Percentiles rank a stretch among this genome's conserved stretches.
Conservation (phyloP, 2,888 invertebrate species). For the Pantelozetes paolii region DNA sequence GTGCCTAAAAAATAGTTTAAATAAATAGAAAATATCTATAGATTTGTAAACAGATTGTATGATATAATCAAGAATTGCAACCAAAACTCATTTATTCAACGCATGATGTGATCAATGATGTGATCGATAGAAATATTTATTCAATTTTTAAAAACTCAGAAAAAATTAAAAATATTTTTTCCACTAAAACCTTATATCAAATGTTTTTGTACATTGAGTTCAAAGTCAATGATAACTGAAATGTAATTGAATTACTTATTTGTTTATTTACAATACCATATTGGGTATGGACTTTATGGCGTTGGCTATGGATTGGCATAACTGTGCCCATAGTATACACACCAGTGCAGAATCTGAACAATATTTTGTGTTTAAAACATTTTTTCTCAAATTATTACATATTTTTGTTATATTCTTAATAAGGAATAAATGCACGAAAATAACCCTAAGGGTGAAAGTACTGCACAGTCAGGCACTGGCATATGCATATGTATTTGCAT, state of each 20-base stretch:
- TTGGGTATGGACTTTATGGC: conserved; percentile 7
- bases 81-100: background rate
- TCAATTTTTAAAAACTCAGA: background rate
- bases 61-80: background rate
- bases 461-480: background rate
- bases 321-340: background rate
- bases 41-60: background rate
- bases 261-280: conserved; percentile 36
- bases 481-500: conserved; percentile 22
- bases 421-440: conserved; percentile 35
- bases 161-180: background rate
- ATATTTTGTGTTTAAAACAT: conserved; percentile 2
- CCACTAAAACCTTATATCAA: background rate
- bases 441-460: conserved; percentile 31
- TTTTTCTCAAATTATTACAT: conserved; percentile 12
- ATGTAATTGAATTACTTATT: background rate
- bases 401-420: conserved; percentile 20
- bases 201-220: background rate
- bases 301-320: conserved; percentile 2
- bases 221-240: conserved; percentile 16
- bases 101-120: background rate
- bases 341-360: background rate
- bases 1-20: background rate
- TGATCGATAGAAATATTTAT: background rate
- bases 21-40: background rate